phyloP scores from a whole-genome alignment of 2,113 vertebrate genomes.

The Accipiter virgatus region DNA sequence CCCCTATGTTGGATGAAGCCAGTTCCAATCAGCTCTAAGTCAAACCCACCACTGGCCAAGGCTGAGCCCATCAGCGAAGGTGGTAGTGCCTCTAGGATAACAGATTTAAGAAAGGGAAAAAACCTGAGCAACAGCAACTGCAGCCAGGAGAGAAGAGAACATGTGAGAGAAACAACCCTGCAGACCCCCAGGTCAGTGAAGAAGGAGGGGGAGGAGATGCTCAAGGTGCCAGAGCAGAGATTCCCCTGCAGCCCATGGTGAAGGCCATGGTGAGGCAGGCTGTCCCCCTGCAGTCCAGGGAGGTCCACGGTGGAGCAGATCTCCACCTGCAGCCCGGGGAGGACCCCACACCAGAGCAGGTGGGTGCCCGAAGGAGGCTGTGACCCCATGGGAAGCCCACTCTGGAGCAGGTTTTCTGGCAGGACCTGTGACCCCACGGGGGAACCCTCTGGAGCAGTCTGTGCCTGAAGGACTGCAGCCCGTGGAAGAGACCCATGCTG shows the following conservation, averaged over 20 bases:
- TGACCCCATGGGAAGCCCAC: background rate
- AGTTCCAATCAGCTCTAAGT: too few relatives aligned
- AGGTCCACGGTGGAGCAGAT: background rate
- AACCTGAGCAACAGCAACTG: too few relatives aligned
- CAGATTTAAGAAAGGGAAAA: too few relatives aligned
- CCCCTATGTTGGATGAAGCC: too few relatives aligned
- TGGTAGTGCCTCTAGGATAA: too few relatives aligned
- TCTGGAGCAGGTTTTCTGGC: too few relatives aligned
- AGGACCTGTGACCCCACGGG: too few relatives aligned
- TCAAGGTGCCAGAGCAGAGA: rapidly evolving
- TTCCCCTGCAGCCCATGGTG: background rate
- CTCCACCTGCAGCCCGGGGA: background rate
- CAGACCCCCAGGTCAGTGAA: background rate
- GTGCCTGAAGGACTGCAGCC: too few relatives aligned
- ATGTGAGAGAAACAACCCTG: background rate
- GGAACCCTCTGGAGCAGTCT: background rate
- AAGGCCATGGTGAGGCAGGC: background rate
- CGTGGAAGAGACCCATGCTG: rapidly evolving
- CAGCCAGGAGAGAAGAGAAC: rapidly evolving
- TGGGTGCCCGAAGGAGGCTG: background rate
- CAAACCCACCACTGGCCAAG: too few relatives aligned
- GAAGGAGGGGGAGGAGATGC: background rate
- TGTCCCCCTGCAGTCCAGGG: background rate
- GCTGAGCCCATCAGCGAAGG: too few relatives aligned
- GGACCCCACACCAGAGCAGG: rapidly evolving